Base-by-base conservation (phyloP, 92 coral and sea anemone species). In the Phenganax marumi region DNA sequence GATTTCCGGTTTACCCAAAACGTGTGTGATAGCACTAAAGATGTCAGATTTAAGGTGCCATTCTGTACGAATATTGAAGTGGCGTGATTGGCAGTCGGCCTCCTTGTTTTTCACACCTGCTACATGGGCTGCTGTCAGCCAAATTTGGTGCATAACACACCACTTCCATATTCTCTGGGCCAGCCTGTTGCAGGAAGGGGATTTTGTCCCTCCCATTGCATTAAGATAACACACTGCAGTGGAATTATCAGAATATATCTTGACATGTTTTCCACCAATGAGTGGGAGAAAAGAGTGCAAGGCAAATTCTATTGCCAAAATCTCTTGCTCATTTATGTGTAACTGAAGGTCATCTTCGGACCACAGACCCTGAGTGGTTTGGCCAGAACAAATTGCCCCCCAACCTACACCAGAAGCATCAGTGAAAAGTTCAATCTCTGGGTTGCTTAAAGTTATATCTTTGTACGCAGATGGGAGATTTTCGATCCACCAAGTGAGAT, bases 41-140 rank as follows among this genome's bases (percentile, higher is more conserved):
- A 18, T 53, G 49, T 65, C 33, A 57, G 68, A 62, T 82, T 70
- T 26, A 90, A 65, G 54, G 63, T 72, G 86, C 89, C 83, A 60
- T 87, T 88, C 60, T 84, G 86, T n/a, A n/a, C 23, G 71, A 83
- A 63, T 89, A 90, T n/a, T 88, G 84, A 43, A 90, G 75, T 12
- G 33, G 33, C 90, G 82, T 9, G 93, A 87, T 76, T 87, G 79
- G 26, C 70, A 79, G 68, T 86, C 90, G 13, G 90, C 92, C 19
- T 79, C 82, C 12, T 39, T 46, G 66, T 79, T 85, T 19, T 68
- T 46, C 14, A 8, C 48, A 12, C 89, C 91, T 1, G 90, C 82
- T 13, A 87, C 84, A 53, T 90, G 89, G 25, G 81, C 89, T 24
- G 92, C 88, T 6, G 88, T 87, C 17, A 90, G 47, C 92, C 90